These are phyloP conservation scores for Myotis brandtii DNA, from an alignment of 2,113 vertebrate species.

Conservation along the genomic window DNA sequence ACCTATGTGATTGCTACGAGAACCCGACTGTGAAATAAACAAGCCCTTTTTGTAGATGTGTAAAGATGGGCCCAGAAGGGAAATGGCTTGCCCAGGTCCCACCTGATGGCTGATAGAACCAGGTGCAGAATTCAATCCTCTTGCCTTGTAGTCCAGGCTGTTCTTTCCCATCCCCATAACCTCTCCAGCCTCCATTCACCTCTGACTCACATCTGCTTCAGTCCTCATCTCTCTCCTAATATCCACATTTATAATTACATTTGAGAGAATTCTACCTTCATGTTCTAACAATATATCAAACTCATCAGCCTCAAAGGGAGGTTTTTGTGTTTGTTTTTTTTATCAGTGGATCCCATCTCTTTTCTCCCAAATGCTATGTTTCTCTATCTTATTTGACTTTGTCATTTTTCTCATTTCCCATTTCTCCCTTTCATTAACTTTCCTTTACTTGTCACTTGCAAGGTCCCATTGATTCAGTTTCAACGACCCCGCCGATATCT, in stretches of 20 bases:
- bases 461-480: not conserved
- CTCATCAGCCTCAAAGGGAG: not conserved
- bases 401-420: not conserved
- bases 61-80: not conserved
- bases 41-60: not conserved
- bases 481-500: not conserved
- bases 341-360: not conserved
- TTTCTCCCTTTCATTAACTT: not conserved
- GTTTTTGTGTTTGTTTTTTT: not conserved
- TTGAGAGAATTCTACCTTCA: not conserved
- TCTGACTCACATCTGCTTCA: not conserved
- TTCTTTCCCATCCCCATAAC: not conserved
- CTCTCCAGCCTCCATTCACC: not conserved
- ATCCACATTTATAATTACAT: not conserved
- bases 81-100: not conserved
- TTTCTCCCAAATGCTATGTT: not conserved
- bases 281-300: not conserved
- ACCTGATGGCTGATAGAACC: not conserved
- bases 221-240: not conserved
- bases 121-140: not conserved
- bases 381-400: not conserved
- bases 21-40: not conserved
- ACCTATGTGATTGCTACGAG: not conserved
- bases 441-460: not conserved
- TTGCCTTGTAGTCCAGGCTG: not conserved